phyloP scores from a whole-genome alignment of 2,797 vertebrate species.

The Sebastolobus alascanus region DNA sequence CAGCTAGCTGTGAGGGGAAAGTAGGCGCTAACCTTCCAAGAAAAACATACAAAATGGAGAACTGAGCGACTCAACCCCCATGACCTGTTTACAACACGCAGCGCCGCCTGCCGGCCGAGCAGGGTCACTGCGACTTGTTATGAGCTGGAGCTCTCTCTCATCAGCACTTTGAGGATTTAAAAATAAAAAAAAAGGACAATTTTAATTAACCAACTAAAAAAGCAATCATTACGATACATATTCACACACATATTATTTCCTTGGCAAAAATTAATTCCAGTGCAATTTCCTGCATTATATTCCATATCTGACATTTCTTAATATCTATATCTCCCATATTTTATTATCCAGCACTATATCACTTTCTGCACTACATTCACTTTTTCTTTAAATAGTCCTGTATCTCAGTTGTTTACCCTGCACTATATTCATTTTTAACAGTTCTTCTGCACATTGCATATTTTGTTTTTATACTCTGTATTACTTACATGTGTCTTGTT shows the following conservation, averaged over 20 bases:
- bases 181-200: neutral
- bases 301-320: too few relatives aligned
- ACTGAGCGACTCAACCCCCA: slow-evolving; percentile 62
- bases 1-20: slow-evolving; percentile 77
- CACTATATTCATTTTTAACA: too few relatives aligned
- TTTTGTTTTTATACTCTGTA: too few relatives aligned
- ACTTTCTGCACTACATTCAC: too few relatives aligned
- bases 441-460: too few relatives aligned
- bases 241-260: neutral
- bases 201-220: neutral
- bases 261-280: neutral
- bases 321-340: too few relatives aligned
- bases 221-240: neutral
- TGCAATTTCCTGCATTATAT: neutral
- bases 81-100: slow-evolving; percentile 69
- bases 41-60: slow-evolving; percentile 92
- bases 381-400: too few relatives aligned
- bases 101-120: slow-evolving; percentile 66
- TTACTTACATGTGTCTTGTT: too few relatives aligned
- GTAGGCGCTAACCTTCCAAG: slow-evolving; percentile 84
- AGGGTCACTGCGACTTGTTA: slow-evolving; percentile 44
- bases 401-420: too few relatives aligned
- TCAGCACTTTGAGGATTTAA: neutral
- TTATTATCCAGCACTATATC: too few relatives aligned
- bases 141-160: neutral